Base-by-base conservation (phyloP, 2,113 vertebrate genomes). In the Cryptotis parvus region DNA sequence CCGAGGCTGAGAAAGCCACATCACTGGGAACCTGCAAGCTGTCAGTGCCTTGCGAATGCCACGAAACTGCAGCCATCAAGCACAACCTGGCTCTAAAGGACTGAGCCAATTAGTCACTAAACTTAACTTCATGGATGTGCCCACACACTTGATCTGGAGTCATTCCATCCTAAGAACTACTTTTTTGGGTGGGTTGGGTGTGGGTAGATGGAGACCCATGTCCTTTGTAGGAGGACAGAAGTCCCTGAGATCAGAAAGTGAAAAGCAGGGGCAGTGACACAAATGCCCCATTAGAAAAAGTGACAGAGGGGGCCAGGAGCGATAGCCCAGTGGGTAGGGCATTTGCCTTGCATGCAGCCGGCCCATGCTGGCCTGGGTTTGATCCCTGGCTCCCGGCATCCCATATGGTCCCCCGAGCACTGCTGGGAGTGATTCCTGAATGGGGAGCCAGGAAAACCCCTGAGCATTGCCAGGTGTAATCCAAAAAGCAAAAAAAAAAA, bases 161-260 rank as follows among this genome's bases (percentile, higher is more conserved):
- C 65, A 14, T 22, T 39, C 24, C 43, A 18, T 79, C 27, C 58
- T 33, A 55, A 45, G 76, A 69, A 68, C 29, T 58, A 22, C 24
- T 58, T 20, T 58, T 58, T 58, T 58, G 15, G 20, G 10, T 4
- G 52, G 52, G 14, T 5, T 5, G 52, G 52, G 15, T 20, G 55
- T 58, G 45, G 45, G 45, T 9, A 14, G 9, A 2, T 49, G 43
- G 43, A n/a, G n/a, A n/a, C n/a, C n/a, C n/a, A n/a, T n/a, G n/a
- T n/a, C n/a, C n/a, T n/a, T n/a, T n/a, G n/a, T n/a, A n/a, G 74
- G 79, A 75, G 41, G 10, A 37, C 43, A 31, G 39, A 94, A 82
- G 65, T 58, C 35, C 15, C 70, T 45, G 45, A 45, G 0, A 33
- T 52, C 78, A 33, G 24, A 39, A 82, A 70, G 22, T 35, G 26